These are phyloP conservation scores for Paramacrobiotus metropolitanus DNA, from an alignment of 1,140 invertebrate species.

Conservation along the genomic window DNA sequence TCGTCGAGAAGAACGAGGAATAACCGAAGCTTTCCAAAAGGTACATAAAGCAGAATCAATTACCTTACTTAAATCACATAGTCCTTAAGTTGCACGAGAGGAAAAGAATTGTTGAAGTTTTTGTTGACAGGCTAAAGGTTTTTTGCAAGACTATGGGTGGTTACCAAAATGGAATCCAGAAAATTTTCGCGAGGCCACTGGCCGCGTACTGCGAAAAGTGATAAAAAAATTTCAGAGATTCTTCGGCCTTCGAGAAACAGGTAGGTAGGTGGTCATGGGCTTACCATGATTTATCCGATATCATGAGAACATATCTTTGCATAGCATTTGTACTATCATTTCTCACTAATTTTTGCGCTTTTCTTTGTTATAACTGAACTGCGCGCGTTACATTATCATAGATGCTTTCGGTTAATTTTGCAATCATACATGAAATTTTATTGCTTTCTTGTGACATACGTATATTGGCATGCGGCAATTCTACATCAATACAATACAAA, in stretches of 20 bases:
- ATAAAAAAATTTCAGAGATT: background rate
- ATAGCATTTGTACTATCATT: background rate
- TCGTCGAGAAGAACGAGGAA: background rate
- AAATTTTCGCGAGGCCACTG: background rate
- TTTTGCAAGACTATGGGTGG: background rate
- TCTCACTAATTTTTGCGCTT: too few relatives aligned
- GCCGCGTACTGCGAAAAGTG: background rate
- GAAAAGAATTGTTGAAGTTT: background rate
- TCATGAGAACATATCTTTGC: background rate
- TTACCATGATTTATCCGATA: too few relatives aligned
- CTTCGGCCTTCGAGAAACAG: background rate
- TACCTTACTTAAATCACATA: background rate
- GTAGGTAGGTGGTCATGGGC: background rate
- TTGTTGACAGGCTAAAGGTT: background rate
- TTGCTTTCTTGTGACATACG: too few relatives aligned
- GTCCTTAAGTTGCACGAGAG: background rate
- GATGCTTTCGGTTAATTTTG: background rate
- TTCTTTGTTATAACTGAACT: too few relatives aligned
- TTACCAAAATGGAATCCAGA: background rate
- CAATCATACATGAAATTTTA: background rate
- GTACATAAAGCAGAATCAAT: background rate
- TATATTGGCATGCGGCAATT: too few relatives aligned
- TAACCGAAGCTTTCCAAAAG: background rate
- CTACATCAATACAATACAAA: too few relatives aligned
- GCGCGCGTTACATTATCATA: too few relatives aligned